Evolutionary conservation across 35 echinoderm and acorn worm species (phyloP).

Genomic region (Apostichopus japonicus): DNA sequence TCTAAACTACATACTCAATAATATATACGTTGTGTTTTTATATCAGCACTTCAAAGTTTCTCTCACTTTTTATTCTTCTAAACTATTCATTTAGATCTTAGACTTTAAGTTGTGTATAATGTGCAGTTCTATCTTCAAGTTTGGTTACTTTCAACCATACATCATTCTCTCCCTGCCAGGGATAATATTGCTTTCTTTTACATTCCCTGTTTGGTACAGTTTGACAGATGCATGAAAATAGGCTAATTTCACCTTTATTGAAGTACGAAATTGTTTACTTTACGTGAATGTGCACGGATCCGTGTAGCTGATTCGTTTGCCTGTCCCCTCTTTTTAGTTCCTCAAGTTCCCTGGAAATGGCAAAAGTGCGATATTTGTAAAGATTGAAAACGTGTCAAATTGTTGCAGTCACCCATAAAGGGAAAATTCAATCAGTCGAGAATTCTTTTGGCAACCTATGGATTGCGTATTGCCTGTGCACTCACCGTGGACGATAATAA

Average conservation of each 20-base stretch:
- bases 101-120: too few species aligned
- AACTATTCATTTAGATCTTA: too few species aligned
- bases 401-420: conserved; percentile 29
- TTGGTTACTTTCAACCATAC: too few species aligned
- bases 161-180: too few species aligned
- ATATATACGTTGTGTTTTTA: too few species aligned
- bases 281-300: background rate
- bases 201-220: too few species aligned
- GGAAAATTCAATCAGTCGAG: conserved; percentile 30
- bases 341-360: background rate
- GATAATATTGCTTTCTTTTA: too few species aligned
- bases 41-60: too few species aligned
- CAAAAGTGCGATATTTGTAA: background rate
- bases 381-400: conserved; percentile 48
- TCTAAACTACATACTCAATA: too few species aligned
- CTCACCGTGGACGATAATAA: background rate
- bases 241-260: conserved; percentile 19
- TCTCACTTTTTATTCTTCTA: too few species aligned
- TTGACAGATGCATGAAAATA: conserved; percentile 1
- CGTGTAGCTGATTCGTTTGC: background rate
- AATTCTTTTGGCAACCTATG: conserved; percentile 3
- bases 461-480: background rate
- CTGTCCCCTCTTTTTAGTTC: background rate
- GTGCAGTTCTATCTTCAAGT: too few species aligned
- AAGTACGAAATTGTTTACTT: conserved; percentile 14